A percentile compares a stretch with the other conserved stretches of the same genome.
These are phyloP conservation scores for Lindbergichthys nudifrons DNA, from an alignment of 2,797 vertebrate species.

Conservation along the genomic window DNA sequence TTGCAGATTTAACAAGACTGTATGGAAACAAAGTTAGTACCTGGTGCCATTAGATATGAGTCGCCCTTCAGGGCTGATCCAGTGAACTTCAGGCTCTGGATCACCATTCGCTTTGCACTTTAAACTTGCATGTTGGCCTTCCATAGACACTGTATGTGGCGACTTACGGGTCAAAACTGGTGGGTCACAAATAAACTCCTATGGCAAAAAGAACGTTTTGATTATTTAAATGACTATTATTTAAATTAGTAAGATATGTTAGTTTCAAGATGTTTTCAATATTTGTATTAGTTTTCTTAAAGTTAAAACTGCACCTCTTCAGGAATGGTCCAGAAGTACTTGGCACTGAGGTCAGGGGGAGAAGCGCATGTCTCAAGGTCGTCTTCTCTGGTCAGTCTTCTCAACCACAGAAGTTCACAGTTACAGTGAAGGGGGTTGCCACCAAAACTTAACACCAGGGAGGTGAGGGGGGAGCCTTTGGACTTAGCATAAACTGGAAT, in stretches of 20 bases:
- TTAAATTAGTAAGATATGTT: neutral
- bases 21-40: conserved; percentile 42
- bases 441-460: conserved; percentile 90
- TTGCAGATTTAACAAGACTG: neutral
- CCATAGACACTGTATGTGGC: conserved; percentile 83
- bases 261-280: neutral
- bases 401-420: conserved; percentile 91
- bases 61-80: conserved; percentile 86
- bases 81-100: conserved; percentile 87
- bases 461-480: conserved; percentile 85
- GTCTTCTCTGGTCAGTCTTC: conserved; percentile 89
- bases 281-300: neutral
- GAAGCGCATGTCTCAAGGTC: conserved; percentile 94
- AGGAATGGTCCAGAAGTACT: conserved; percentile 92
- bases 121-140: conserved; percentile 85
- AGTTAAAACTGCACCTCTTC: conserved; percentile 77
- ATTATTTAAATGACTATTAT: neutral
- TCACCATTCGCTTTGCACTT: conserved; percentile 88
- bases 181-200: conserved; percentile 92
- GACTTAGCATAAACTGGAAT: conserved; percentile 91
- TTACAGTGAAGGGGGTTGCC: conserved; percentile 94
- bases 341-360: conserved; percentile 86
- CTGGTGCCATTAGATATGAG: conserved; percentile 83
- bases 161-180: conserved; percentile 90
- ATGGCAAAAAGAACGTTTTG: conserved; percentile 20